Percentiles rank a stretch among this genome's conserved stretches.
Conservation (phyloP, 1,140 invertebrate genomes). For the Aradophagus sp. region DNA sequence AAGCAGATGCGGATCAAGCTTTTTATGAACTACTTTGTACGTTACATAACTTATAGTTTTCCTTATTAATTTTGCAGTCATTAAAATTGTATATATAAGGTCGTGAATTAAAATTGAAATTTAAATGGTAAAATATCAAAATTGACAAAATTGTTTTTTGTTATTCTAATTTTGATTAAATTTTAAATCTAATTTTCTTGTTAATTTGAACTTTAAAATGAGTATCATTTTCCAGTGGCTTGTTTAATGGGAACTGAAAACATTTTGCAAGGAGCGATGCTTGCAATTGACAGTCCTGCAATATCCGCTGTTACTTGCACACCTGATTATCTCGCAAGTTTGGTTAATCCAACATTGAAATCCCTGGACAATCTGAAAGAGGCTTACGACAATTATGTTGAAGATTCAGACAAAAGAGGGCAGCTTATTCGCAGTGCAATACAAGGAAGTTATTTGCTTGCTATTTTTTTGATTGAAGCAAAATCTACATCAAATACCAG, state of each 20-base stretch:
- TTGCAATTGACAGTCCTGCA: slow-evolving; percentile 82
- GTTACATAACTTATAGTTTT: slow-evolving; percentile 38
- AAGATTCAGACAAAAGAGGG: slow-evolving; percentile 66
- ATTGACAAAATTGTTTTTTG: too few relatives aligned
- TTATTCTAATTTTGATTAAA: too few relatives aligned
- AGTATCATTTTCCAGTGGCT: slow-evolving; percentile 75
- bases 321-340: slow-evolving; percentile 78
- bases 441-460: slow-evolving; percentile 76
- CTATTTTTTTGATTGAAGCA: slow-evolving; percentile 80
- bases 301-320: slow-evolving; percentile 81
- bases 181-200: not conserved
- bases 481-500: slow-evolving; percentile 83
- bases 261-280: slow-evolving; percentile 79
- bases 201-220: too few relatives aligned
- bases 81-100: too few relatives aligned
- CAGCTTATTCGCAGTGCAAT: slow-evolving; percentile 66
- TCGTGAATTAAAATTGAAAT: too few relatives aligned
- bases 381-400: slow-evolving; percentile 64
- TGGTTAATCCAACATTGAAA: slow-evolving; percentile 71
- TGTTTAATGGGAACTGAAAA: slow-evolving; percentile 78
- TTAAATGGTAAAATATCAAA: too few relatives aligned
- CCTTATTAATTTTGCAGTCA: too few relatives aligned
- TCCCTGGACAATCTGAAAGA: slow-evolving; percentile 67
- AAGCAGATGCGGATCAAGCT: slow-evolving; percentile 62
- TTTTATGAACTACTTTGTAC: slow-evolving; percentile 69